Conservation (phyloP, 1,140 invertebrate species). For the Zaprionus inermis region DNA sequence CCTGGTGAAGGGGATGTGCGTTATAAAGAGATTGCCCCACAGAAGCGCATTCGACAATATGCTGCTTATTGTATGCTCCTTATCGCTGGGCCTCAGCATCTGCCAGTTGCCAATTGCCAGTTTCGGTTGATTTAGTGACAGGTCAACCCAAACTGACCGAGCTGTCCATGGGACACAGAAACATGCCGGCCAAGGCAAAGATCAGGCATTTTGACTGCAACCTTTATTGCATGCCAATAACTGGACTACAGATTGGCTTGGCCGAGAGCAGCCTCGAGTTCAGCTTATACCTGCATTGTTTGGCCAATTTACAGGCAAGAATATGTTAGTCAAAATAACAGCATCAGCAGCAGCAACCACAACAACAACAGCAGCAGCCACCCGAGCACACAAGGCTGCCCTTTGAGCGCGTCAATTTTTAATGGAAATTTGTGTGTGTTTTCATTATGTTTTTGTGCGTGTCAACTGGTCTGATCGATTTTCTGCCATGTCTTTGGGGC, state of each 20-base stretch:
- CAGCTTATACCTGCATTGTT: conserved; percentile 44
- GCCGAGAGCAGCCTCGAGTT: neutral
- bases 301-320: conserved; percentile 53
- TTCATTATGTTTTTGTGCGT: conserved; percentile 15
- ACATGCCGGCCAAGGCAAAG: neutral
- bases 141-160: conserved; percentile 1
- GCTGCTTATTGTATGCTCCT: conserved; percentile 22
- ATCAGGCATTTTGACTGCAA: conserved; percentile 50
- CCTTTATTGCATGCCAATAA: conserved; percentile 75
- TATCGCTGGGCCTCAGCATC: conserved; percentile 18
- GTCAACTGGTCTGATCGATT: conserved; percentile 3
- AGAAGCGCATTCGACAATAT: conserved; percentile 22
- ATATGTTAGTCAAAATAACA: conserved; percentile 19
- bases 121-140: conserved; percentile 39
- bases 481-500: conserved; percentile 18
- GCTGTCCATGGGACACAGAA: neutral
- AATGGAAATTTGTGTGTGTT: conserved; percentile 58
- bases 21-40: neutral
- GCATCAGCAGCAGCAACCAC: neutral
- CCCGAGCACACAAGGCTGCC: neutral
- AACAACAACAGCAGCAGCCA: neutral
- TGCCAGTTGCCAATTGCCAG: conserved; percentile 30
- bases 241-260: neutral
- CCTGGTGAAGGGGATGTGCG: conserved; percentile 5
- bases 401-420: conserved; percentile 42